Evolutionary conservation across 53 echinoderm and acorn worm genomes (phyloP).

Genomic region (Zoroaster sp.): DNA sequence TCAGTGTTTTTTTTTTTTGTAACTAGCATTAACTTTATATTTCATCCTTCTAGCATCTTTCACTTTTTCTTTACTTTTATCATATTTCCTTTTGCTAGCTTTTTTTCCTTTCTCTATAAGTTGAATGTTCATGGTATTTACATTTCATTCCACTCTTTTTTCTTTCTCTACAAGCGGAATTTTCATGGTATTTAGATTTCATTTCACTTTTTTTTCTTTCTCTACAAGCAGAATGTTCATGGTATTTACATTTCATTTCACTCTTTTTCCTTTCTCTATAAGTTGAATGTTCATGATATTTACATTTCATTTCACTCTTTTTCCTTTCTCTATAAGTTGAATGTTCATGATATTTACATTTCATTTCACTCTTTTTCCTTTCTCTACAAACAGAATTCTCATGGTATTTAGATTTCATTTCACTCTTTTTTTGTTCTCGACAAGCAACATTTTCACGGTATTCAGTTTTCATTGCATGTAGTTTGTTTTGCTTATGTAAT

Average conservation of each 20-base stretch:
- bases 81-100: not conserved
- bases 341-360: too few relatives aligned
- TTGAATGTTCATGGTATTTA: not conserved
- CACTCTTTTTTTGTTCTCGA: not conserved
- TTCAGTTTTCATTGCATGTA: not conserved
- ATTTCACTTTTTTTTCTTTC: not conserved
- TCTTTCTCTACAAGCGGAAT: not conserved
- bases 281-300: not conserved
- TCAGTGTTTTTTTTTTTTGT: not conserved
- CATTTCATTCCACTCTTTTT: not conserved
- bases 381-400: not conserved
- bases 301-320: not conserved
- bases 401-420: not conserved
- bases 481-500: not conserved
- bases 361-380: not conserved
- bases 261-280: not conserved
- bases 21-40: not conserved
- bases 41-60: not conserved
- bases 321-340: too few relatives aligned
- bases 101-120: not conserved
- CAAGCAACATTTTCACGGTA: not conserved
- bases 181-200: not conserved
- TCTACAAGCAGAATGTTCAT: too few relatives aligned
- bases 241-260: not conserved
- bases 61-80: not conserved